A percentile compares a stretch with the other conserved stretches of the same genome.
These are phyloP conservation scores for Tenthredo amoena DNA, from an alignment of 2,888 invertebrate genomes.

Conservation along the genomic window DNA sequence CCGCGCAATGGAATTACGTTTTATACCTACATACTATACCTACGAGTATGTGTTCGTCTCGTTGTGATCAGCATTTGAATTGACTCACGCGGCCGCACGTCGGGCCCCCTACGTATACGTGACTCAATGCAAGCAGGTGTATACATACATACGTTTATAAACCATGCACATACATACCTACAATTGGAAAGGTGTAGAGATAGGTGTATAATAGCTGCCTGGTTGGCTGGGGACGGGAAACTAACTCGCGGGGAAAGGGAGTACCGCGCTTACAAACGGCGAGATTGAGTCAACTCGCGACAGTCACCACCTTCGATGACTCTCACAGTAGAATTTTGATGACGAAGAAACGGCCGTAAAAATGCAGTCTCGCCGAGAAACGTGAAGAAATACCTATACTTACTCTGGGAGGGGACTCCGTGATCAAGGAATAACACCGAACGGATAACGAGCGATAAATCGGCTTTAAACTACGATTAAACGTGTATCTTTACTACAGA, in stretches of 20 bases:
- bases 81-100: conserved; percentile 46
- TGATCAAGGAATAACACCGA: background rate
- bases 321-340: conserved; percentile 35
- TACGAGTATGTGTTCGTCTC: background rate
- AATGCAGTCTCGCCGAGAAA: background rate
- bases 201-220: conserved; percentile 6
- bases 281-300: conserved; percentile 44
- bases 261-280: background rate
- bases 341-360: background rate
- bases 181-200: background rate
- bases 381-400: background rate
- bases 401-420: background rate
- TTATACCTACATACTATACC: background rate
- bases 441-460: conserved; percentile 14
- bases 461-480: background rate
- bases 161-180: background rate
- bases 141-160: background rate
- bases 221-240: background rate
- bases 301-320: conserved; percentile 48
- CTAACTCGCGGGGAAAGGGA: background rate
- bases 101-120: conserved; percentile 34
- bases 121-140: conserved; percentile 50
- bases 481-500: background rate
- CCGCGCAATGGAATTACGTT: background rate
- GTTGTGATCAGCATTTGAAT: conserved; percentile 51